These are phyloP conservation scores for Probosciger aterrimus DNA, from an alignment of 2,113 vertebrate genomes.

Conservation along the genomic window DNA sequence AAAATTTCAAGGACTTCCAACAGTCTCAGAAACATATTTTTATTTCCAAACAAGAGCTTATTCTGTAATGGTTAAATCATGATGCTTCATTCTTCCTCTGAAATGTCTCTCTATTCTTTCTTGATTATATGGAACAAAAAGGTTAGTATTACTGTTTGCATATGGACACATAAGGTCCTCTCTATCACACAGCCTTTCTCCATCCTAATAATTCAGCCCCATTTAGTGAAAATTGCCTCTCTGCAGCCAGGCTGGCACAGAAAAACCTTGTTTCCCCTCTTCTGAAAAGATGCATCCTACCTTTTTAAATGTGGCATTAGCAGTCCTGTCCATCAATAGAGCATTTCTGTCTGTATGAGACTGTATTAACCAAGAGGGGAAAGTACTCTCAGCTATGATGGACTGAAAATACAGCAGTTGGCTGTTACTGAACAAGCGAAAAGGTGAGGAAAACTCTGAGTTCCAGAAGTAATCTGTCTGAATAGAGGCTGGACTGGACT, in stretches of 20 bases:
- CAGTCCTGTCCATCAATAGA: neutral
- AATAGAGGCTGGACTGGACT: neutral
- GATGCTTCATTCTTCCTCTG: neutral
- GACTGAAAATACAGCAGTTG: neutral
- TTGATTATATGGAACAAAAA: neutral
- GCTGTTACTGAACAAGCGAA: neutral
- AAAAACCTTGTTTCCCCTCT: neutral
- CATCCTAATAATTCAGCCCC: neutral
- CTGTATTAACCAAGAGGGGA: neutral
- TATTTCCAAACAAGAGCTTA: neutral
- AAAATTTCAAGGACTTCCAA: neutral
- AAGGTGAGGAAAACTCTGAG: neutral
- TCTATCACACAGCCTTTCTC: neutral
- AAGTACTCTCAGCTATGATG: neutral
- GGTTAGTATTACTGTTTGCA: neutral
- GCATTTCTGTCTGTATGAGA: rapidly evolving
- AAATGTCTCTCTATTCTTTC: neutral
- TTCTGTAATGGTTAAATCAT: neutral
- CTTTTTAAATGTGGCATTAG: neutral
- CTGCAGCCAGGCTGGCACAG: neutral
- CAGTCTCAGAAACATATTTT: neutral
- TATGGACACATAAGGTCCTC: neutral
- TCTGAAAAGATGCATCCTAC: neutral
- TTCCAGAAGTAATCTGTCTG: neutral
- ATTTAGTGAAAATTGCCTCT: neutral